Base-by-base conservation (phyloP, 2,888 invertebrate species). In the Acronicta psi region DNA sequence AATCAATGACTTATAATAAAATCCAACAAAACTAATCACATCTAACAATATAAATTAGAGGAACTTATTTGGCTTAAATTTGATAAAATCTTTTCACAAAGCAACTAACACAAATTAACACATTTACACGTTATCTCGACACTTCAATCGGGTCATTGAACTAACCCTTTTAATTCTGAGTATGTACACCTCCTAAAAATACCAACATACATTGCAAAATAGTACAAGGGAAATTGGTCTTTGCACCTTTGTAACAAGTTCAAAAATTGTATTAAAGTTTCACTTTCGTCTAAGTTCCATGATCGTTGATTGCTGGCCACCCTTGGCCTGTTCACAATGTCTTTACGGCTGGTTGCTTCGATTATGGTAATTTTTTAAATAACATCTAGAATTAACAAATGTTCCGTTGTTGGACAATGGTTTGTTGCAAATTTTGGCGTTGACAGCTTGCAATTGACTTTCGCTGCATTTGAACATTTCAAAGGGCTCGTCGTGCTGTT, bases 341-440 rank as follows among this genome's bases (percentile, higher is more conserved):
- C 86, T 87, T 88, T 81, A 86, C 80, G 86, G 83, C 72, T 81
- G 87, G 87, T 81, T 85, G 87, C 80, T 76, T 80, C 84, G 87
- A 90, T 91, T 90, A 90, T 90, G 88, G 69, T 85, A 86, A 90
- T 89, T 81, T 74, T 73, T 76, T 65, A 84, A 83, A 82, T 81
- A 82, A 85, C 80, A 82, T 87, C 81, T 86, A 82, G 82, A 85
- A 84, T 84, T 84, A 84, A 85, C 82, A 81, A 75, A 67, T 69
- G 66, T 61, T 64, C 65, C 52, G 54, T 47, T 25, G 38, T 49
- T 46, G 77, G 69, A 79, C 78, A 79, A 79, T 70, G 61, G 71
- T 56, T 52, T 67, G 61, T 70, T 70, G 72, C 56, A 64, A 59
- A 66, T 54, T 62, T 73, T 72, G 42, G 60, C 56, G 44, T 58